Evolutionary conservation across 2,888 invertebrate species (phyloP).

Genomic region (Cepaea hortensis): DNA sequence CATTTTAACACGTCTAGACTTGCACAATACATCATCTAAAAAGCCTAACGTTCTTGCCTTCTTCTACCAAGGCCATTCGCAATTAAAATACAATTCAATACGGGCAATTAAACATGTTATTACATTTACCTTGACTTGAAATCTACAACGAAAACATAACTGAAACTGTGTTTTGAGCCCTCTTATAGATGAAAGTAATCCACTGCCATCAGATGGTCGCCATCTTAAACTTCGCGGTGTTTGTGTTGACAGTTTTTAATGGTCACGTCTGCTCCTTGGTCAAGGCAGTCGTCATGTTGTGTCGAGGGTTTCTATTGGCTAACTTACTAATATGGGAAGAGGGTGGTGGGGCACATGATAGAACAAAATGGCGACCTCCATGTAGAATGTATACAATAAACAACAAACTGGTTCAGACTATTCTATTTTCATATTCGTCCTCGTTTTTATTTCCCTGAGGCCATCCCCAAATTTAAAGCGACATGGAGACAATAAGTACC

Average conservation of each 20-base stretch:
- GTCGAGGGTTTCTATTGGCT: conserved; percentile 40
- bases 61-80: no score
- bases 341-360: conserved; percentile 47
- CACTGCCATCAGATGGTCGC: neutral
- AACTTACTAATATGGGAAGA: neutral
- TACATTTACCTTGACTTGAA: no score
- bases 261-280: neutral
- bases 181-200: no score
- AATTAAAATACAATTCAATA: no score
- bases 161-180: no score
- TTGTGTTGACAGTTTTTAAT: neutral
- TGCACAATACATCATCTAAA: no score
- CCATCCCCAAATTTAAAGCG: neutral
- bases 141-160: no score
- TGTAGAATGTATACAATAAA: neutral
- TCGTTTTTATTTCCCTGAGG: neutral
- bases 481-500: conserved; percentile 30
- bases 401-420: neutral
- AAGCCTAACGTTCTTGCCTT: no score
- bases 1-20: no score
- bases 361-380: conserved; percentile 54
- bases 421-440: neutral
- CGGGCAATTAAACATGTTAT: no score
- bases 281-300: neutral
- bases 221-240: conserved; percentile 18